phyloP scores from a whole-genome alignment of 2,797 vertebrate species.

The Gallirallus australis region DNA sequence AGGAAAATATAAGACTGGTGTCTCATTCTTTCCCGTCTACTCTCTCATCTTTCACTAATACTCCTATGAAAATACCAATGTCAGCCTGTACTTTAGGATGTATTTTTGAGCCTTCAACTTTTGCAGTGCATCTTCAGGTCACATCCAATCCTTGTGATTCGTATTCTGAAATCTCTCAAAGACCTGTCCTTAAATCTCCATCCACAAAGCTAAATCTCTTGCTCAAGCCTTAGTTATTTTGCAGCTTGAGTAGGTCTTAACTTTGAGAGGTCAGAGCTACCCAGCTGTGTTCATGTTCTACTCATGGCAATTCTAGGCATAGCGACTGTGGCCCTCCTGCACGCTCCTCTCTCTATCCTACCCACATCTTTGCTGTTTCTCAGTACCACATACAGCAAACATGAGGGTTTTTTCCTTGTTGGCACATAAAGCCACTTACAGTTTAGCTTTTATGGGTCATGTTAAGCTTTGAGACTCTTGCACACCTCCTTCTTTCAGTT shows the following conservation, averaged over 20 bases:
- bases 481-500: not conserved
- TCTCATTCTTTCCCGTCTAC: not conserved
- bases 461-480: not conserved
- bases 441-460: not conserved
- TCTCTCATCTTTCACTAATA: not conserved
- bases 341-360: not conserved
- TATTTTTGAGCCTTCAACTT: not conserved
- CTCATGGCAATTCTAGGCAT: not conserved
- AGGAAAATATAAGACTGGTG: not conserved
- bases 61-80: not conserved
- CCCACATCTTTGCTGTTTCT: not conserved
- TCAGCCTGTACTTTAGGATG: not conserved
- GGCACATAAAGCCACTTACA: not conserved
- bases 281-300: fast-evolving
- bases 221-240: not conserved
- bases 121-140: not conserved
- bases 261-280: not conserved
- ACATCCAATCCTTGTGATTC: not conserved
- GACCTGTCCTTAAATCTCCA: not conserved
- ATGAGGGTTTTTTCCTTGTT: not conserved
- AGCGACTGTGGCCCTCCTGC: not conserved
- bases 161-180: not conserved
- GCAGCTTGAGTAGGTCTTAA: not conserved
- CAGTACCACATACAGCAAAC: not conserved
- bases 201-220: not conserved